Evolutionary conservation across 2,113 vertebrate genomes (phyloP), one percentile per base, ranked within the genome.

Genomic region (Myrmecophaga tridactyla): DNA sequence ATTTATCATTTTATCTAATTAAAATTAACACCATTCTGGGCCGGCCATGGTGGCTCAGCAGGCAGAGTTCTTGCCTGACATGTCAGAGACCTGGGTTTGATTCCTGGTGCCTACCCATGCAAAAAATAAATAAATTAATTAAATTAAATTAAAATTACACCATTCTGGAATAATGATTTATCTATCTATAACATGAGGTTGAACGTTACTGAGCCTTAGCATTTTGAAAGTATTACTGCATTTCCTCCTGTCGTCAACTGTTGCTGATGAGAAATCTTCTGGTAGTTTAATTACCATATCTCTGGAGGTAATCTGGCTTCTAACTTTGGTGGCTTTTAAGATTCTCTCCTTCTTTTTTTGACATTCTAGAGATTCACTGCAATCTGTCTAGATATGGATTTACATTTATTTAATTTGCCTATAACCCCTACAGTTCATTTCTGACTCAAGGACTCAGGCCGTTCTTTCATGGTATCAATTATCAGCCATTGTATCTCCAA

Each of bases 291-390:
- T 80, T 85, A 89, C 62, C 14, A 7, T 43, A 87, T 7, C 23
- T 82, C 60, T 70, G 7, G 73, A 72, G 7, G 23, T 86, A 82
- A 96, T 29, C 29, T 75, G 78, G 4, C 18, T 51, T 96, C 80
- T 83, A 77, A 83, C 56, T 86, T 92, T 60, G 27, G 10, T 56
- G 56, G 39, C 17, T 92, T 96, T 80, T 83, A 86, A 93, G 29
- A 81, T 92, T 88, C 89, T 80, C 29, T 91, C 27, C n/a, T n/a
- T n/a, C n/a, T n/a, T n/a, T 82, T 87, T 92, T 67, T 92, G 81
- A 77, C 73, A 94, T 43, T 84, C 53, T 94, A 56, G 14, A 78
- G 13, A 90, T 92, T 97, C 46, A 78, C 20, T 14, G 94, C 41
- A 93, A 75, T 36, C 53, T 94, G 11, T 80, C 56, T 56, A 93